Conservation (phyloP, 1,140 invertebrate genomes). For the Solenopsis invicta region DNA sequence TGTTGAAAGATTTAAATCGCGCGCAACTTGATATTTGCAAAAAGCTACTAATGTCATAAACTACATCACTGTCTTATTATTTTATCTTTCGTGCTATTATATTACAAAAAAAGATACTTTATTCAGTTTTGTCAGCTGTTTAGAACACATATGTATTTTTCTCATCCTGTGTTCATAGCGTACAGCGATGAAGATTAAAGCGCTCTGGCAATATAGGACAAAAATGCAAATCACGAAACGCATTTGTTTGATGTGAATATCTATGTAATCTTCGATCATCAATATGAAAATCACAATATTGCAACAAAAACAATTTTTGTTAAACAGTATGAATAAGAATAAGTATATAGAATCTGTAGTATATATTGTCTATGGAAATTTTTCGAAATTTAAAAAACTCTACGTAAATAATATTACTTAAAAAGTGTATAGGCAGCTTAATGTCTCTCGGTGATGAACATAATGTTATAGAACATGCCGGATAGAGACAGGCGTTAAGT, state of each 20-base stretch:
- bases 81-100: background rate
- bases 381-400: background rate
- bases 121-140: background rate
- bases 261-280: conserved; percentile 53
- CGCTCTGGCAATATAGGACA: background rate
- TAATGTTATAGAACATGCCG: background rate
- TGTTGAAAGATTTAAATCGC: background rate
- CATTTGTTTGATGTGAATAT: conserved; percentile 38
- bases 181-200: conserved; percentile 15
- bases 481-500: conserved; percentile 3
- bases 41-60: background rate
- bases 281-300: background rate
- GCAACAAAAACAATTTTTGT: background rate
- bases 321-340: background rate
- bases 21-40: background rate
- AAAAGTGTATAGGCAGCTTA: background rate
- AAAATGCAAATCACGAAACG: conserved; percentile 49
- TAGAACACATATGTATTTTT: background rate
- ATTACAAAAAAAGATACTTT: background rate
- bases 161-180: background rate
- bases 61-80: background rate
- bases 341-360: background rate
- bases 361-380: background rate
- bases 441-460: background rate
- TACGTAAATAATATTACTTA: background rate